phyloP scores from a whole-genome alignment of 2,888 invertebrate species.

The Glaucopsyche alexis region DNA sequence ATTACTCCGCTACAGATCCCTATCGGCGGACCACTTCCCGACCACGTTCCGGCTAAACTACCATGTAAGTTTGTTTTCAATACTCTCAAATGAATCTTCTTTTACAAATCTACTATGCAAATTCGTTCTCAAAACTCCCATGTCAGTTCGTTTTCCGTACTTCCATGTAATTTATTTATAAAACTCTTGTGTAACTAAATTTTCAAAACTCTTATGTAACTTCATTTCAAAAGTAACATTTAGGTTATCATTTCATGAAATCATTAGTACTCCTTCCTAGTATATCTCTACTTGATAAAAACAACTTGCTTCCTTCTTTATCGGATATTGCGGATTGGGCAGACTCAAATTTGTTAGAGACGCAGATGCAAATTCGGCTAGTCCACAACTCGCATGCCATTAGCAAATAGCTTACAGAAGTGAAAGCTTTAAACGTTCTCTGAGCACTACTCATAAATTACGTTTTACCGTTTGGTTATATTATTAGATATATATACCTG shows the following conservation, averaged over 20 bases:
- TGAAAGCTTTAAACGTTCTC: background rate
- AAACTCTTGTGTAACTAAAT: background rate
- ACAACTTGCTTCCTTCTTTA: background rate
- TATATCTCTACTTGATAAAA: background rate
- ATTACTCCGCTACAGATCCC: conserved; percentile 98
- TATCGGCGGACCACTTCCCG: conserved; percentile 92
- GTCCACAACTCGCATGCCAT: background rate
- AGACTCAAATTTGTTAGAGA: background rate
- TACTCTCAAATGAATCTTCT: background rate
- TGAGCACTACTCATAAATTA: background rate
- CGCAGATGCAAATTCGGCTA: background rate
- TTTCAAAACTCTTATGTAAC: background rate
- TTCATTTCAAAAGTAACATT: background rate
- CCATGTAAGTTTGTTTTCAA: conserved; percentile 59
- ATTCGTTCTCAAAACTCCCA: no score
- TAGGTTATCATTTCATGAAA: background rate
- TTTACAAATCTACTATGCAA: background rate
- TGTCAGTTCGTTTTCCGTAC: no score
- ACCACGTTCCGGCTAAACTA: conserved; percentile 87
- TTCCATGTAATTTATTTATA: background rate
- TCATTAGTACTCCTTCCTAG: background rate
- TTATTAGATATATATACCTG: no score
- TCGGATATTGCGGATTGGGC: background rate
- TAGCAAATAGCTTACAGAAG: background rate
- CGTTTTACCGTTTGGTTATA: background rate